phyloP scores from a whole-genome alignment of 2,113 vertebrate species.

The Mobula birostris region DNA sequence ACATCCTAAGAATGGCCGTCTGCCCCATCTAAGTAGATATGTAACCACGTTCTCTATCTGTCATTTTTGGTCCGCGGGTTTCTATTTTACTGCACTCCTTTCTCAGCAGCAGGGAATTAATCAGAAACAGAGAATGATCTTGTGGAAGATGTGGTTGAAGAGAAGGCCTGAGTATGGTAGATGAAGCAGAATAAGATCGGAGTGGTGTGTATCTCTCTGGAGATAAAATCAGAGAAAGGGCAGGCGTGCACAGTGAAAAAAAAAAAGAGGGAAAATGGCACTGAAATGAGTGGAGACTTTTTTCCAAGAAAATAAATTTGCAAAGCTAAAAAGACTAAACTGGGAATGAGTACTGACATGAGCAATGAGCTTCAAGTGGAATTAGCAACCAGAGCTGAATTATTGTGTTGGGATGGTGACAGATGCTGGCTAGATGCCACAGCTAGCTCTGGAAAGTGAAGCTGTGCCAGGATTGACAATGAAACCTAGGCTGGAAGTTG shows the following conservation, averaged over 20 bases:
- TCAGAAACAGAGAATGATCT: neutral
- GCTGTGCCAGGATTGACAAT: conserved; percentile 9
- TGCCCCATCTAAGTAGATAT: neutral
- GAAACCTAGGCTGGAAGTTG: conserved; percentile 14
- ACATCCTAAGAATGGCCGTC: too few species aligned
- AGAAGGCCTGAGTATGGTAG: neutral
- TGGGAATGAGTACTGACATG: neutral
- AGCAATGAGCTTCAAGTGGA: neutral
- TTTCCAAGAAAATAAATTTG: neutral
- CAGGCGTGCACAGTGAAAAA: neutral
- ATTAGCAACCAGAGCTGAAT: conserved; percentile 11
- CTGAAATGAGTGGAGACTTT: neutral
- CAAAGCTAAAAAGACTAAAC: neutral
- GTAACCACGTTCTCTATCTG: neutral
- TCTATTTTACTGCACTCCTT: too few species aligned
- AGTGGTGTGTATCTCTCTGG: neutral
- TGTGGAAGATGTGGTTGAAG: neutral
- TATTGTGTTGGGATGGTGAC: neutral
- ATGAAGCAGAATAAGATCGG: neutral
- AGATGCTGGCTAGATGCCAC: neutral
- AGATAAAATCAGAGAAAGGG: neutral
- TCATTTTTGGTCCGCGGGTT: neutral
- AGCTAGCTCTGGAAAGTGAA: conserved; percentile 10
- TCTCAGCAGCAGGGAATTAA: neutral
- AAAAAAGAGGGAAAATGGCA: neutral